Evolutionary conservation across 2,797 vertebrate species (phyloP).

Genomic region (Neopelma chrysocephalum): DNA sequence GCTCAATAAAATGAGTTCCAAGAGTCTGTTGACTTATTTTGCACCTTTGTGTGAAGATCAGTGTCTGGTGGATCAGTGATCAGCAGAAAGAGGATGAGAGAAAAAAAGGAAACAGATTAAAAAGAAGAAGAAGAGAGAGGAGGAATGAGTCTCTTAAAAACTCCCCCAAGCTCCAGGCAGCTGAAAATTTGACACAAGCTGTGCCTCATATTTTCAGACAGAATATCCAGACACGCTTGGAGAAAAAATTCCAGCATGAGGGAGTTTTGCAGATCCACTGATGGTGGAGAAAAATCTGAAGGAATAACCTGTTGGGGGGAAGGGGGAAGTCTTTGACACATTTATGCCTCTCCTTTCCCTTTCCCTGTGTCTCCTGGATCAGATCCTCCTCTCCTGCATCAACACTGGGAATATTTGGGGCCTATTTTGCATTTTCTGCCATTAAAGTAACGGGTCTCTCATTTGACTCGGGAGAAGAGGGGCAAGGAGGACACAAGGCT

Average conservation of each 20-base stretch:
- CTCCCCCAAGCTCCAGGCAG: neutral
- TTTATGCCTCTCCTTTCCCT: neutral
- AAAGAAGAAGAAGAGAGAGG: accelerated
- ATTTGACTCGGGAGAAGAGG: neutral
- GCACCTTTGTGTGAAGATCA: neutral
- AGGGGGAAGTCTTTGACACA: neutral
- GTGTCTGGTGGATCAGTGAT: neutral
- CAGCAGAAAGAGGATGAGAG: neutral
- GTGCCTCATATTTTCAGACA: neutral
- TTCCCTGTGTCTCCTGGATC: neutral
- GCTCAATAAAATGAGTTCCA: neutral
- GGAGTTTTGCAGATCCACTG: neutral
- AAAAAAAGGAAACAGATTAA: neutral
- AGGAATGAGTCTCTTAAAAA: neutral
- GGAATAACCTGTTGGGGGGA: accelerated
- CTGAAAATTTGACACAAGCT: neutral
- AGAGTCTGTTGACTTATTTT: neutral
- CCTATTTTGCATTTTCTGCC: neutral
- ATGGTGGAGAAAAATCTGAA: neutral
- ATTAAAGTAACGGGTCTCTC: neutral
- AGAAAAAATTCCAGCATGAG: neutral
- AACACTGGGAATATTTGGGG: neutral
- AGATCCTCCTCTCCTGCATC: neutral
- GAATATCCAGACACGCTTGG: neutral
- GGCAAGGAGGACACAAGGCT: neutral